A percentile compares a stretch with the other conserved stretches of the same genome.
Evolutionary conservation across 2,888 invertebrate species (phyloP).

Genomic region (Salticus scenicus): DNA sequence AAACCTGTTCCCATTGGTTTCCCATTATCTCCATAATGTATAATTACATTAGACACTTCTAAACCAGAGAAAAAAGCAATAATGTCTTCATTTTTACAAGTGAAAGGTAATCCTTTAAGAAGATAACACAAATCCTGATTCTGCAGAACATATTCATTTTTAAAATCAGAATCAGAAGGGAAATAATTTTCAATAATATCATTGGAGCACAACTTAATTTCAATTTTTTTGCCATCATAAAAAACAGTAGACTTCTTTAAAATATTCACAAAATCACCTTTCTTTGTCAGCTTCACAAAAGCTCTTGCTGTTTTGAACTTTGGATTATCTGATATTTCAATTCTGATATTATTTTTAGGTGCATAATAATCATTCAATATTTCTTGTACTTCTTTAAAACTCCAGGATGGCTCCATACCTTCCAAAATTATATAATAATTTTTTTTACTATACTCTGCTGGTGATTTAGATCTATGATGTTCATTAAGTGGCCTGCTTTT

Average conservation of each 20-base stretch:
- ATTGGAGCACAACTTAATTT: conserved; percentile 24
- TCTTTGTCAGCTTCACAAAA: conserved; percentile 29
- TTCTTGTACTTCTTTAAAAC: conserved; percentile 14
- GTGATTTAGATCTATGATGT: not conserved
- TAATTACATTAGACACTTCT: conserved; percentile 82
- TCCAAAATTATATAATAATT: conserved; percentile 29
- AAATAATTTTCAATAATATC: conserved; percentile 26
- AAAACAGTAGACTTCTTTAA: conserved; percentile 19
- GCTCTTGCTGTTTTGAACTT: conserved; percentile 35
- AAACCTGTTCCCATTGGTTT: conserved; percentile 80
- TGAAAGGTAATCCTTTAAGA: conserved; percentile 84
- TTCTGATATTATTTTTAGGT: conserved; percentile 25
- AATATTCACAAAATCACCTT: conserved; percentile 31
- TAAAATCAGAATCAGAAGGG: not conserved
- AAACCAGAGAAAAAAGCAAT: conserved; percentile 83
- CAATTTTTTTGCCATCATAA: not conserved
- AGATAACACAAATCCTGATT: conserved; percentile 26
- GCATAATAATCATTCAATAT: conserved; percentile 42
- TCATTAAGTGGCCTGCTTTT: not conserved
- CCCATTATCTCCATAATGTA: conserved; percentile 77
- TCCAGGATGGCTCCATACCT: conserved; percentile 31
- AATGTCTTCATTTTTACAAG: conserved; percentile 87
- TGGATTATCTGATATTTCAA: conserved; percentile 19
- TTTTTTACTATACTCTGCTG: not conserved
- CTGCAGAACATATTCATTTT: not conserved